Evolutionary conservation across 2,113 vertebrate genomes (phyloP), one percentile per base, ranked within the genome.

Genomic region (Rhea americana): DNA sequence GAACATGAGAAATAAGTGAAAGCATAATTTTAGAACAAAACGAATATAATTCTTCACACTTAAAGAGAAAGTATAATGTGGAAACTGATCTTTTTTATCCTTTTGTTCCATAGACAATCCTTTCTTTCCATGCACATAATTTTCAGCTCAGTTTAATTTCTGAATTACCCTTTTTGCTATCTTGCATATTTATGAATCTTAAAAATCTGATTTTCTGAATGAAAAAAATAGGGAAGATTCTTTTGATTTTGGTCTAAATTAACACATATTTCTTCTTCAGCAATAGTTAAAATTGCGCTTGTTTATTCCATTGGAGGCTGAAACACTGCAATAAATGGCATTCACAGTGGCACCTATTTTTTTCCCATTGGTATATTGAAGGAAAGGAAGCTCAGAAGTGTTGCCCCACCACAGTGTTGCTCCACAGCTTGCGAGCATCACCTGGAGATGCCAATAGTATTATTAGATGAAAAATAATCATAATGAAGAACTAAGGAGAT

Each of bases 271-370:
- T 11, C 15, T 13, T 53, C 16, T 4, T 8, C 53, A 20, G 3
- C 21, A 71, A 35, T 20, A 37, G 22, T 30, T 93, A 53, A 43
- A 74, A 30, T 28, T 35, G 30, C 22, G 2, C 1, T 68, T 61
- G 48, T 53, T 77, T 77, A 50, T 85, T 91, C 50, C 8, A 8
- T 19, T 48, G 43, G 9, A 4, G 3, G 30, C 16, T 65, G 70
- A 85, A 85, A 17, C 2, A 4, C 30, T 66, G 22, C 26, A 55
- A 70, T 45, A 79, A 59, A 45, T 9, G 4, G 2, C 25, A 13
- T 1, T 73, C 47, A 15, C 16, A 1, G 1, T 47, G 13, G 3
- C 5, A 75, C 3, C 7, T 21, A 5, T 5, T 26, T 74, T 74
- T 94, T 24, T 82, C 10, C 14, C 18, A 12, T 21, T 13, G 41